Base-by-base conservation (phyloP, 2,113 vertebrate genomes). In the Labrus mixtus region DNA sequence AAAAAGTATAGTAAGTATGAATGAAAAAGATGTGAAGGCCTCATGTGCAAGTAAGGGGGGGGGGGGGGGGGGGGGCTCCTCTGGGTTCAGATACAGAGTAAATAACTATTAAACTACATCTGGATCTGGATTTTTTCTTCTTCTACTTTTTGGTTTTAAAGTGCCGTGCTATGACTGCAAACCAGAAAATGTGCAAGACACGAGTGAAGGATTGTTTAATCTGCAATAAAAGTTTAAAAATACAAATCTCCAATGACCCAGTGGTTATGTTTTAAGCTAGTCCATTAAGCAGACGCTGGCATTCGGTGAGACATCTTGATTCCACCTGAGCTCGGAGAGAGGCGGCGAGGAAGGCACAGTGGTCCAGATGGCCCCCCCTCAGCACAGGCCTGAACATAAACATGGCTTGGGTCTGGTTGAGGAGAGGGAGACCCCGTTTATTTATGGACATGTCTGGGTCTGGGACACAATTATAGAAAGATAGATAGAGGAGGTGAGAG, bases 371-470 rank as follows among this genome's bases (percentile, higher is more conserved):
- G 17, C 79, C 76, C 46, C 81, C 82, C 11, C 76, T 64, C 64
- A 78, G 73, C 70, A 50, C 73, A 22, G 71, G 71, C 85, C 78
- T 67, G 57, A 93, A 93, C 82, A 80, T 92, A 94, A 94, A 93
- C 93, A 94, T 79, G 80, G 90, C 84, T 82, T 66, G 86, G 87
- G 84, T 85, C 86, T 86, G 66, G 80, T 84, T 81, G 79, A 85
- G 82, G 78, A 88, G 74, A 82, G 70, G 79, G 88, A 90, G 81
- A 79, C 82, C 83, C 87, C 48, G 91, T 94, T 94, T 94, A 95
- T 95, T 94, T 94, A 90, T 93, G 92, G 86, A 93, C 88, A 84
- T 68, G 93, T 95, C 94, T 93, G 89, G 75, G 91, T 93, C 91
- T 91, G 90, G 84, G 82, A 83, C 85, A 83, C 88, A 82, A 87